Evolutionary conservation across 1,140 invertebrate species (phyloP).

Genomic region (Heliconius hermathena): DNA sequence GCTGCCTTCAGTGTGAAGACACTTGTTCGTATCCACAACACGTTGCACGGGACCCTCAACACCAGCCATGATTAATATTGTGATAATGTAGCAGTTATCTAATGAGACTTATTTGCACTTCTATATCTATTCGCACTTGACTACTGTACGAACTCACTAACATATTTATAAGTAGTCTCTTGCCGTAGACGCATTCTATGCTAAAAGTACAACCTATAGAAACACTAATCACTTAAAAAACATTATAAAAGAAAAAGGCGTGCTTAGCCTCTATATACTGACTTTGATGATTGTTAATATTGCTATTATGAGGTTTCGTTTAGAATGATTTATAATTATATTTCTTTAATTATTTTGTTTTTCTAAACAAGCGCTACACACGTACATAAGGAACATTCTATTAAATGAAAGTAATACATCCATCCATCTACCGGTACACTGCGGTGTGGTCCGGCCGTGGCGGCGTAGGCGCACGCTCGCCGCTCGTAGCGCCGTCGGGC

Average conservation of each 20-base stretch:
- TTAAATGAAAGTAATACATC: no score
- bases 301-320: no score
- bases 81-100: neutral
- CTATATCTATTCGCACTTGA: neutral
- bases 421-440: no score
- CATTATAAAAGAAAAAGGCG: neutral
- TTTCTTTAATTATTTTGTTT: no score
- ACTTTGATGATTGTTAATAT: no score
- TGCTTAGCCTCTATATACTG: neutral
- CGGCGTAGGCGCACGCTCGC: neutral
- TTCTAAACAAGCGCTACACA: no score
- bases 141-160: neutral
- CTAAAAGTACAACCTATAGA: neutral
- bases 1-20: neutral
- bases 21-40: neutral
- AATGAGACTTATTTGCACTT: conserved; percentile 1
- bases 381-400: no score
- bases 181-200: neutral
- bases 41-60: neutral
- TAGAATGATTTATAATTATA: no score
- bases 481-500: neutral
- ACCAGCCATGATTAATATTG: neutral
- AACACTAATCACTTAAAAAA: neutral
- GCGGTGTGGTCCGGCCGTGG: neutral
- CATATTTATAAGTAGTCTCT: neutral